phyloP scores from a whole-genome alignment of 1,140 invertebrate genomes.

The Monochamus saltuarius region DNA sequence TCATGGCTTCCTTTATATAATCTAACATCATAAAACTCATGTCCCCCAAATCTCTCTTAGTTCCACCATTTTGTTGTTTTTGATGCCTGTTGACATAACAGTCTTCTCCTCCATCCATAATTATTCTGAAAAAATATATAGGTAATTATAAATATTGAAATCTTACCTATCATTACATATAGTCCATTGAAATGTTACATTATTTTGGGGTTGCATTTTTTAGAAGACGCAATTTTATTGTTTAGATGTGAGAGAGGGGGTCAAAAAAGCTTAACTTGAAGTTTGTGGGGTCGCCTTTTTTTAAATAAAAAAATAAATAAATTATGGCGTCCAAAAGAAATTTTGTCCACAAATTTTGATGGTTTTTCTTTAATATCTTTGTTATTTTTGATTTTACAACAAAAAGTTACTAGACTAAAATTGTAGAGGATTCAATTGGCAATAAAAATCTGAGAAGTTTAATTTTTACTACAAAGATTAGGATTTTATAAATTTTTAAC shows the following conservation, averaged over 20 bases:
- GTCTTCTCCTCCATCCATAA: conserved; percentile 45
- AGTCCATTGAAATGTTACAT: not conserved
- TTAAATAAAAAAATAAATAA: too few relatives aligned
- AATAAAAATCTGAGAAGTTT: too few relatives aligned
- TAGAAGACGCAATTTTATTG: too few relatives aligned
- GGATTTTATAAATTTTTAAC: too few relatives aligned
- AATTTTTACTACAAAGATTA: too few relatives aligned
- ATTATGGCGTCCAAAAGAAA: too few relatives aligned
- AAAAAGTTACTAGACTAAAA: not conserved
- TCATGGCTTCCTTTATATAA: conserved; percentile 82
- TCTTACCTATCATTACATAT: not conserved
- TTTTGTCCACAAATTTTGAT: too few relatives aligned
- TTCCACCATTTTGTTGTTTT: conserved; percentile 21
- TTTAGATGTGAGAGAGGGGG: too few relatives aligned
- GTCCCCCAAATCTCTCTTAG: conserved; percentile 62
- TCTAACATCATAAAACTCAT: conserved; percentile 86
- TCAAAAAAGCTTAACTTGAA: too few relatives aligned
- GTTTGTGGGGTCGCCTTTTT: too few relatives aligned
- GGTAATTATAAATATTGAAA: not conserved
- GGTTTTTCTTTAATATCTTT: too few relatives aligned
- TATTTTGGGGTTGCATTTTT: not conserved
- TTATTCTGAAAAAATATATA: conserved; percentile 20
- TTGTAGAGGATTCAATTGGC: not conserved
- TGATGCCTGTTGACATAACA: conserved; percentile 22
- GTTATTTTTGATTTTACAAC: too few relatives aligned